These are phyloP conservation scores for Drosophila bocki DNA, from an alignment of 1,140 invertebrate genomes.

Conservation along the genomic window DNA sequence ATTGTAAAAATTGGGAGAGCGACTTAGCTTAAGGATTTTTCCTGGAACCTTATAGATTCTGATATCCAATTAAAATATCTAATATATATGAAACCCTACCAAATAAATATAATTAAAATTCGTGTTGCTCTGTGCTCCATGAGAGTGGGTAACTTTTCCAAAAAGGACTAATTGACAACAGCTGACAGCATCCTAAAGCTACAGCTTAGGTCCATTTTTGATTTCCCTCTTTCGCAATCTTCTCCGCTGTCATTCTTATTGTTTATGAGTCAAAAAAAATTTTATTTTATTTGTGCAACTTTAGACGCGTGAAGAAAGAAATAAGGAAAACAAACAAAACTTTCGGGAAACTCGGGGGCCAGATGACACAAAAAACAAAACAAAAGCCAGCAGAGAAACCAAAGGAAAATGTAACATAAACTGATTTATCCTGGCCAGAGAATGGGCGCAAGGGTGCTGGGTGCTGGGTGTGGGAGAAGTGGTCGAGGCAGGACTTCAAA, in stretches of 20 bases:
- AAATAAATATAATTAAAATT: not conserved
- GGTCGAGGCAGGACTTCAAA: conserved; percentile 20
- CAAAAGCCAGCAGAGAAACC: conserved; percentile 19
- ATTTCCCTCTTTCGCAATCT: conserved; percentile 1
- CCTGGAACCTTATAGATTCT: too few species aligned
- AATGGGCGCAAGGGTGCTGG: not conserved
- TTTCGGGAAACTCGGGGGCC: conserved; percentile 10
- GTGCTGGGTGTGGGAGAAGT: not conserved
- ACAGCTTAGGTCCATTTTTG: conserved; percentile 28
- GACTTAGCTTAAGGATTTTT: too few species aligned
- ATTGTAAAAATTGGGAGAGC: too few species aligned
- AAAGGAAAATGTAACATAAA: conserved; percentile 49
- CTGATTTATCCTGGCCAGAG: conserved; percentile 34
- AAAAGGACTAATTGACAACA: conserved; percentile 34
- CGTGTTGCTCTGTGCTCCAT: not conserved
- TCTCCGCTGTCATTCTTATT: conserved; percentile 41
- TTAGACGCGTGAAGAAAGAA: conserved; percentile 48
- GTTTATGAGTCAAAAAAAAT: conserved; percentile 55
- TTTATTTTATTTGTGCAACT: conserved; percentile 53
- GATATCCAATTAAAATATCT: too few species aligned
- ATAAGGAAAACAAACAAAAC: conserved; percentile 24
- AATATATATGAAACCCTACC: too few species aligned
- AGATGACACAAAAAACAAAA: conserved; percentile 14
- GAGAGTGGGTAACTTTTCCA: not conserved
- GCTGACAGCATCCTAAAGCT: conserved; percentile 7